These are phyloP conservation scores for Drosophila pachea DNA, from an alignment of 1,140 invertebrate species.

Conservation along the genomic window DNA sequence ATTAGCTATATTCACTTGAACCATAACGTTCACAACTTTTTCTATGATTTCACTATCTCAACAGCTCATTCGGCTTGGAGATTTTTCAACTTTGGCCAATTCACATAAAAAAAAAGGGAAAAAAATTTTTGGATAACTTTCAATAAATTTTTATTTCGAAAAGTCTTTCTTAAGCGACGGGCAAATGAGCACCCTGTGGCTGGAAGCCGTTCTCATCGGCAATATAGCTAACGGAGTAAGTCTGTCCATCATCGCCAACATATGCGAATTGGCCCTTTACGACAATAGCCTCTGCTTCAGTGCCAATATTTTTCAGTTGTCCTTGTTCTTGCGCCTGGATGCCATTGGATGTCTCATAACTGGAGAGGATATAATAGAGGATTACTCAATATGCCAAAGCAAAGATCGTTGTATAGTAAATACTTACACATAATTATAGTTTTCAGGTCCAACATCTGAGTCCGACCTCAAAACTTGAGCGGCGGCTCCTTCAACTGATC, in stretches of 20 bases:
- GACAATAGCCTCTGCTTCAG: slow-evolving; percentile 73
- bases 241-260: slow-evolving; percentile 82
- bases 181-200: slow-evolving; percentile 84
- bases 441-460: slow-evolving; percentile 78
- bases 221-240: slow-evolving; percentile 83
- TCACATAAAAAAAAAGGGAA: slow-evolving; percentile 6
- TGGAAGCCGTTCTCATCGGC: slow-evolving; percentile 89
- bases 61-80: too few species aligned
- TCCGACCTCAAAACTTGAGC: slow-evolving; percentile 70
- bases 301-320: slow-evolving; percentile 41
- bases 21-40: too few species aligned
- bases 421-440: slow-evolving; percentile 79
- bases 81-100: slow-evolving; percentile 14
- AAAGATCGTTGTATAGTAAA: not conserved
- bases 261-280: slow-evolving; percentile 82
- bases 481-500: too few species aligned
- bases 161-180: slow-evolving; percentile 64
- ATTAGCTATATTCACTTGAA: too few species aligned
- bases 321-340: slow-evolving; percentile 13
- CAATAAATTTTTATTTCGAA: too few species aligned
- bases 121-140: too few species aligned
- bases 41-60: too few species aligned
- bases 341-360: slow-evolving; percentile 51
- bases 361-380: slow-evolving; percentile 26
- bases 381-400: not conserved